Evolutionary conservation across 1,140 invertebrate genomes (phyloP), one percentile per base, ranked within the genome.

Genomic region (Halotydeus destructor): DNA sequence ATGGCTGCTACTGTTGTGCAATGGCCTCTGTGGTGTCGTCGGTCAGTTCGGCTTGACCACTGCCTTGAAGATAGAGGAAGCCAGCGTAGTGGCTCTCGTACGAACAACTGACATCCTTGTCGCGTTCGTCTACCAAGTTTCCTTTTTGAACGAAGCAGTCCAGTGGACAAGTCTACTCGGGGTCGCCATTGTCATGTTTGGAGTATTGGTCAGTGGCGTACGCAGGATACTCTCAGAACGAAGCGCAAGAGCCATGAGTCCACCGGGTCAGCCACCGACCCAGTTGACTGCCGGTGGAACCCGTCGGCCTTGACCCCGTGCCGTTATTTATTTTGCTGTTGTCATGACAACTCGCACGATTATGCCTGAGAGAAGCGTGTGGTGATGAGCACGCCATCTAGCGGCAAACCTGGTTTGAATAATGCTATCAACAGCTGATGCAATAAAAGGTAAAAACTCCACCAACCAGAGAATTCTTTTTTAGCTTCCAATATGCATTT

Each of bases 101-200:
- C 66, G 82, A 18, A 81, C 80, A 30, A 74, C 76, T 21, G 80
- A 85, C 57, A 84, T 88, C 46, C 77, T 86, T 0, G 83, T 85
- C 60, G 80, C 81, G 11, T 86, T 88, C 55, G 66, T 84, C 40
- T 86, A 80, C 78, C 80, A 86, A n/a, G 25, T 28, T 11, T 21
- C 26, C 5, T 18, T 39, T 16, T 16, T 39, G 6, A 39, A 39
- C n/a, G 25, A 39, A 12, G 11, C 24, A 9, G 38, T 27, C 5
- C 25, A 27, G 11, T 39, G 38, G 38, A 39, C 38, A 2, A 22
- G 23, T 27, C 26, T 39, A 6, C 4, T 11, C 14, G 38, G 38
- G 1, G 38, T 27, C 3, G 16, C 6, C 23, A 27, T 39, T 39
- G 38, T 39, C n/a, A n/a, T n/a, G n/a, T n/a, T n/a, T n/a, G n/a